Evolutionary conservation across 2,113 vertebrate species (phyloP).

Genomic region (Paralichthys olivaceus): DNA sequence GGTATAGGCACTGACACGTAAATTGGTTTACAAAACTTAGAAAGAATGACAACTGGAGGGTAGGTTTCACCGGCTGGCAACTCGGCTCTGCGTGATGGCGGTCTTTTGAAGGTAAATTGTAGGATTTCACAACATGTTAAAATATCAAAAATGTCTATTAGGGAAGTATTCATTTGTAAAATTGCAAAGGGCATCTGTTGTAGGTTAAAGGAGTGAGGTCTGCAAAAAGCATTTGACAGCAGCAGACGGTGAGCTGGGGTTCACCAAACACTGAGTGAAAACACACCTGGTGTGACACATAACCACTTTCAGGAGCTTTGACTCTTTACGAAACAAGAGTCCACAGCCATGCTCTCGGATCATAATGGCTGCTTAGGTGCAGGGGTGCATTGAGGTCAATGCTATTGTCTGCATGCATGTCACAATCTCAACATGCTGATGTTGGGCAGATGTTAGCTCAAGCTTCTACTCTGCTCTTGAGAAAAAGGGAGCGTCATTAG

Average conservation of each 20-base stretch:
- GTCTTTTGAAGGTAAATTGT: neutral
- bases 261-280: conserved; percentile 5
- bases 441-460: neutral
- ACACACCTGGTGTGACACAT: conserved; percentile 2
- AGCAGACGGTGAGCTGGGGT: conserved; percentile 8
- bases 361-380: neutral
- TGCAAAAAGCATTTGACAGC: conserved; percentile 1
- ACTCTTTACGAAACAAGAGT: neutral
- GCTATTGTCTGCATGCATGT: neutral
- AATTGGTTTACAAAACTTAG: conserved; percentile 14
- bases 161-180: conserved; percentile 7
- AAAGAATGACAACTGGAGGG: neutral
- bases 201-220: neutral
- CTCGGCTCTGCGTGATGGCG: neutral
- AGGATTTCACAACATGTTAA: neutral
- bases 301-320: conserved; percentile 6
- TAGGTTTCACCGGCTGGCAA: neutral
- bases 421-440: neutral
- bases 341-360: neutral
- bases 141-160: neutral
- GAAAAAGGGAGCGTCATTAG: neutral
- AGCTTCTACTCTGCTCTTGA: neutral
- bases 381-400: neutral
- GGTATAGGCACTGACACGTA: conserved; percentile 16
- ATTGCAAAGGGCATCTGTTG: neutral